A percentile compares a stretch with the other conserved stretches of the same genome.
These are phyloP conservation scores for Schizopygopsis pylzovi DNA, from an alignment of 2,797 vertebrate species.

Conservation along the genomic window DNA sequence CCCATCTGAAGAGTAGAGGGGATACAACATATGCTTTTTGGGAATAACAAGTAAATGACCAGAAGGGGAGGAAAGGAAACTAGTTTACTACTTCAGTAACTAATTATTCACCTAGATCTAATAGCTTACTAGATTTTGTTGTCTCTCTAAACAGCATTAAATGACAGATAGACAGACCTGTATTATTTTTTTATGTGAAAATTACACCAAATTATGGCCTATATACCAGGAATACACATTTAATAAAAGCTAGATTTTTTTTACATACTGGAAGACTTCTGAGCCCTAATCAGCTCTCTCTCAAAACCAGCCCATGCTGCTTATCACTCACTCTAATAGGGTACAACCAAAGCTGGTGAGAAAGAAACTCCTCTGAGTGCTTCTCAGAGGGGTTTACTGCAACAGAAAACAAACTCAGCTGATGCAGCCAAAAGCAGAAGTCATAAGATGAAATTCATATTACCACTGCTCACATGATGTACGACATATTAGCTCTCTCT, in stretches of 20 bases:
- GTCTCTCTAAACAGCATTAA: neutral
- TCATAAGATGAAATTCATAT: slow-evolving; percentile 39
- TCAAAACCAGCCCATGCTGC: neutral
- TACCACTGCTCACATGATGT: slow-evolving; percentile 41
- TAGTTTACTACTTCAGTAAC: neutral
- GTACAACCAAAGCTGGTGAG: neutral
- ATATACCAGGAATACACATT: neutral
- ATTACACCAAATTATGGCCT: neutral
- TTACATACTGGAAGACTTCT: neutral
- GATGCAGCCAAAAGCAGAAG: slow-evolving; percentile 31
- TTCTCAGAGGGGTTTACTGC: neutral
- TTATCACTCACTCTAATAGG: neutral
- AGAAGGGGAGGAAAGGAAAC: neutral
- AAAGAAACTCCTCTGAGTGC: neutral
- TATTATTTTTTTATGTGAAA: neutral
- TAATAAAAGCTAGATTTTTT: neutral
- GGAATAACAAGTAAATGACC: neutral
- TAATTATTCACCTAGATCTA: neutral
- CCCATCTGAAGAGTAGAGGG: neutral
- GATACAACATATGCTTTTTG: neutral
- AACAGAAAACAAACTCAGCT: slow-evolving; percentile 40
- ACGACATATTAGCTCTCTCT: slow-evolving; percentile 1
- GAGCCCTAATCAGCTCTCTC: neutral
- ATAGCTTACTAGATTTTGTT: neutral
- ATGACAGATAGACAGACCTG: neutral